Evolutionary conservation across 2,797 vertebrate genomes (phyloP).

Genomic region (Silurus aristotelis): DNA sequence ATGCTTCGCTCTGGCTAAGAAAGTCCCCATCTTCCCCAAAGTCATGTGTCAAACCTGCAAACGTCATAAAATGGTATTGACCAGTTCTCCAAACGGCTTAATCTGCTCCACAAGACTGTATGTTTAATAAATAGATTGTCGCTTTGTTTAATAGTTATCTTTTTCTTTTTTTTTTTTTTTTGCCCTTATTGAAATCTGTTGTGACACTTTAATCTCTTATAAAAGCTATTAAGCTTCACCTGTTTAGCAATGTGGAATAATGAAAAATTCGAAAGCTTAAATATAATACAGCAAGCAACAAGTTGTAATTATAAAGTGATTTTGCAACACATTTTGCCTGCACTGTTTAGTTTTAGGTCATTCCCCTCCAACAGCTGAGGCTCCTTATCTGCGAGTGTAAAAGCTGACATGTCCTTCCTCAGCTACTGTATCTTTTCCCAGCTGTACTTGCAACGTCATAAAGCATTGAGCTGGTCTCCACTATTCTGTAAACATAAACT

Average conservation of each 20-base stretch:
- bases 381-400: too few species aligned
- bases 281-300: background rate
- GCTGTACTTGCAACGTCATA: background rate
- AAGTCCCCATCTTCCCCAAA: constrained; percentile 28
- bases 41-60: constrained; percentile 40
- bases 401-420: background rate
- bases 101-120: background rate
- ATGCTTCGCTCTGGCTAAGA: constrained; percentile 8
- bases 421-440: background rate
- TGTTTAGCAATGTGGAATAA: background rate
- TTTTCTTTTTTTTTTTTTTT: background rate
- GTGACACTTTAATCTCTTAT: background rate
- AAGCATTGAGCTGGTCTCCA: background rate
- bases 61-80: constrained; percentile 22
- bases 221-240: background rate
- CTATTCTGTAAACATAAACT: background rate
- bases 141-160: background rate
- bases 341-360: background rate
- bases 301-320: background rate
- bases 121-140: constrained; percentile 29
- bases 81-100: constrained; percentile 31
- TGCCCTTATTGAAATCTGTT: background rate
- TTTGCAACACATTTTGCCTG: background rate
- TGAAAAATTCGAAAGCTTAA: background rate
- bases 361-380: background rate